Evolutionary conservation across 2,113 vertebrate species (phyloP).

Genomic region (Trogon surrucura): DNA sequence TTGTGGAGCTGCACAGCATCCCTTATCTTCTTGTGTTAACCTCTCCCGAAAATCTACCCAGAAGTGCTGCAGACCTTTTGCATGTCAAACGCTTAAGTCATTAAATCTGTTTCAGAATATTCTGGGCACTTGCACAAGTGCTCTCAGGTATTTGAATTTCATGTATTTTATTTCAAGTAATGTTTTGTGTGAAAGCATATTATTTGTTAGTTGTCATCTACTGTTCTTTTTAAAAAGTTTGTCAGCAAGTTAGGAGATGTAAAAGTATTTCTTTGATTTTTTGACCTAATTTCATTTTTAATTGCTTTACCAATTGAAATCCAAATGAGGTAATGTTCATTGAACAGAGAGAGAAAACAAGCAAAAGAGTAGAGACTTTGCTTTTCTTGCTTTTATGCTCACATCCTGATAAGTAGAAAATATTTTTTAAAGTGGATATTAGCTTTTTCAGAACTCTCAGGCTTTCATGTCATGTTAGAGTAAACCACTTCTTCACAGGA

Average conservation of each 20-base stretch:
- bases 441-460: background rate
- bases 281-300: constrained; percentile 27
- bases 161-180: background rate
- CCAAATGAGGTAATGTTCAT: background rate
- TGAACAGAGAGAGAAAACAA: background rate
- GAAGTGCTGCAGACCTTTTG: background rate
- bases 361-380: background rate
- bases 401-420: background rate
- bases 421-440: background rate
- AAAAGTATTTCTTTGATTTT: background rate
- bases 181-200: background rate
- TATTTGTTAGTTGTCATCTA: background rate
- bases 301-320: constrained; percentile 16
- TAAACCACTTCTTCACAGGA: background rate
- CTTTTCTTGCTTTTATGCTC: background rate
- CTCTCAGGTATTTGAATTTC: background rate
- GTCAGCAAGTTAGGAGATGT: background rate
- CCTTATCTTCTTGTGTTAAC: background rate
- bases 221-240: background rate
- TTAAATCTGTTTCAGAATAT: background rate
- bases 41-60: background rate
- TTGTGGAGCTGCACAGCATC: background rate
- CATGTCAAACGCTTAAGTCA: background rate
- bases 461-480: background rate
- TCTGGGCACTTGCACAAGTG: background rate